These are phyloP conservation scores for Nesometra sesokonis DNA, from an alignment of 35 echinoderm and acorn worm genomes.

Conservation along the genomic window DNA sequence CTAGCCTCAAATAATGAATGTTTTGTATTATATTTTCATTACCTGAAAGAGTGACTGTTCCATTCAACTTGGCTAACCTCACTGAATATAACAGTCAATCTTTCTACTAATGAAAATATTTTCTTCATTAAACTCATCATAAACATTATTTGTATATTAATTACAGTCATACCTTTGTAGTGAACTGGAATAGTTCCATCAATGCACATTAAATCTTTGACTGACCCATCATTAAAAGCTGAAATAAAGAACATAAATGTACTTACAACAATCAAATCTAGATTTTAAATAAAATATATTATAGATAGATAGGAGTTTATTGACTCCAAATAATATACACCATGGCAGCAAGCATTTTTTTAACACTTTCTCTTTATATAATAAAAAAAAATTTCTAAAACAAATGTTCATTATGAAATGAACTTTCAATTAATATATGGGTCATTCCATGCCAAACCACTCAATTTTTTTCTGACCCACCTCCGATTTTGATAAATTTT, in stretches of 20 bases:
- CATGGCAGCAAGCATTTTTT: not conserved
- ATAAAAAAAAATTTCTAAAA: not conserved
- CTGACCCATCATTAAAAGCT: constrained; percentile 81
- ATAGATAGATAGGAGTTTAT: not conserved
- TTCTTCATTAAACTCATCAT: too few relatives aligned
- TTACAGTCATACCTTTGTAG: constrained; percentile 66
- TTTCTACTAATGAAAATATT: not conserved
- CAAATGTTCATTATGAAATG: constrained; percentile 7
- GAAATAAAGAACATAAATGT: not conserved
- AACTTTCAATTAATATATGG: too few relatives aligned
- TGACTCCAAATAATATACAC: too few relatives aligned
- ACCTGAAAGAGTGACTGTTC: not conserved
- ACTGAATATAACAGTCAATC: not conserved
- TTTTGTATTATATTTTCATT: not conserved
- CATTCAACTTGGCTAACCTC: not conserved
- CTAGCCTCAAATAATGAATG: too few relatives aligned
- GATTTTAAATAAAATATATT: not conserved
- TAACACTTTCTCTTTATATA: not conserved
- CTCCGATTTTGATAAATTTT: too few relatives aligned
- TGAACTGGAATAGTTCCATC: constrained; percentile 83
- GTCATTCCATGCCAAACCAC: too few relatives aligned
- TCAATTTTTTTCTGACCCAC: too few relatives aligned
- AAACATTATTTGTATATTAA: too few relatives aligned
- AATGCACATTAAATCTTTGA: constrained; percentile 55
- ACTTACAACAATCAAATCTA: not conserved